phyloP scores from a whole-genome alignment of 2,797 vertebrate species.

The Mormyrops attenuatus region DNA sequence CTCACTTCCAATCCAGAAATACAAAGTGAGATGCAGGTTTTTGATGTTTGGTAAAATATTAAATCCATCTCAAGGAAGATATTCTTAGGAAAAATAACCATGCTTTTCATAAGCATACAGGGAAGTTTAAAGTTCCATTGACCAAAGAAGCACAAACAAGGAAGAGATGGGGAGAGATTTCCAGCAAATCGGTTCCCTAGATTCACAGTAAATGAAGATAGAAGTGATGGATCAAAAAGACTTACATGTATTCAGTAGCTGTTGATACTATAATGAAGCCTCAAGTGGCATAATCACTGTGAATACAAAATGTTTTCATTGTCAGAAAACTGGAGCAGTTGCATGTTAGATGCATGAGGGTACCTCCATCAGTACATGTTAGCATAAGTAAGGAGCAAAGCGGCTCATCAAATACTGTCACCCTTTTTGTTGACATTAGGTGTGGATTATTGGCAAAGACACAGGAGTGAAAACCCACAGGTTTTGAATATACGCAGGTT shows the following conservation, averaged over 20 bases:
- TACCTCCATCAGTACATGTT: neutral
- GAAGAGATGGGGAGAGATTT: neutral
- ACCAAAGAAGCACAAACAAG: neutral
- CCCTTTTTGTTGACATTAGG: neutral
- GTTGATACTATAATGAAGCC: neutral
- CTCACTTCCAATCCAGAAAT: neutral
- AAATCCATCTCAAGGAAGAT: too few species aligned
- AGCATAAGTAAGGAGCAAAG: neutral
- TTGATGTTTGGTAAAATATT: too few species aligned
- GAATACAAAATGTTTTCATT: neutral
- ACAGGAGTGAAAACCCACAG: neutral
- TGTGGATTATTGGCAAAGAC: neutral
- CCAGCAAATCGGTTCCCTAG: neutral
- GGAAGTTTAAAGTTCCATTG: neutral
- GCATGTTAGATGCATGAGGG: neutral
- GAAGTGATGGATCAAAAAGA: neutral
- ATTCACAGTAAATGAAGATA: neutral
- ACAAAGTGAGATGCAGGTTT: neutral
- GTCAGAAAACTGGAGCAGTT: neutral
- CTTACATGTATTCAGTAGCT: neutral
- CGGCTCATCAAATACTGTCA: neutral
- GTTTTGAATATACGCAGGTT: neutral
- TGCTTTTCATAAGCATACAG: neutral
- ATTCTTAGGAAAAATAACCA: too few species aligned
- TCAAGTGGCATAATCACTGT: neutral